A percentile compares a stretch with the other conserved stretches of the same genome.
These are phyloP conservation scores for Drepana falcataria DNA, from an alignment of 2,888 invertebrate genomes.

Conservation along the genomic window DNA sequence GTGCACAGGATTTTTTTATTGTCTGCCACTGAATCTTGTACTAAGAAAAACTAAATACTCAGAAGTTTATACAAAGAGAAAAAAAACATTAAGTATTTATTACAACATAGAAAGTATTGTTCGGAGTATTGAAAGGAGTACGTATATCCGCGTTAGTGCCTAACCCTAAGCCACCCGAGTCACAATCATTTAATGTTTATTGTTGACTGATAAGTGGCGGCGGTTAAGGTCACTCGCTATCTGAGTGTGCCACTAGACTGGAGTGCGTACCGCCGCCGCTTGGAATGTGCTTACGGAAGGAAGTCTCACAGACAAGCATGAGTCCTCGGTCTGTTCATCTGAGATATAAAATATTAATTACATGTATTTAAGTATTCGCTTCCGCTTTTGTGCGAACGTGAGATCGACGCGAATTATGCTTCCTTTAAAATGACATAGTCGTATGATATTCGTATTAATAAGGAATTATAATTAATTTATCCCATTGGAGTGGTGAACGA, in stretches of 20 bases:
- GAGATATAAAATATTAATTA: neutral
- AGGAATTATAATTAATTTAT: too few species aligned
- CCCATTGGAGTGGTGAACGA: too few species aligned
- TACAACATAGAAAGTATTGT: too few species aligned
- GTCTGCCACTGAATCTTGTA: too few species aligned
- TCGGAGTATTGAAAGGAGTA: too few species aligned
- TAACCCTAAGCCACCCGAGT: slow-evolving; percentile 17
- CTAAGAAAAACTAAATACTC: too few species aligned
- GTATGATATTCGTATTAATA: too few species aligned
- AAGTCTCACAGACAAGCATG: neutral
- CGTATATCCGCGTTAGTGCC: neutral
- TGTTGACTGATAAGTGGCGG: slow-evolving; percentile 44
- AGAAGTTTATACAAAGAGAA: too few species aligned
- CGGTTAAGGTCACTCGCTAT: slow-evolving; percentile 60
- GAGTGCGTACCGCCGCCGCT: slow-evolving; percentile 3
- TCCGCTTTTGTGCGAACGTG: neutral
- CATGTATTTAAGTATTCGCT: neutral
- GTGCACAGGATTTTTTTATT: too few species aligned
- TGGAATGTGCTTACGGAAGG: neutral
- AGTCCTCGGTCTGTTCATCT: neutral
- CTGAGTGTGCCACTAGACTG: slow-evolving; percentile 19
- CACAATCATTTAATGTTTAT: slow-evolving; percentile 32
- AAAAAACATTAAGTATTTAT: too few species aligned
- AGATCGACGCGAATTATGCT: too few species aligned
- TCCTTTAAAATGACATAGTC: too few species aligned